Percentiles rank a stretch among this genome's conserved stretches.
Conservation (phyloP, 2,797 vertebrate species). For the Notoglanidium macrostoma region DNA sequence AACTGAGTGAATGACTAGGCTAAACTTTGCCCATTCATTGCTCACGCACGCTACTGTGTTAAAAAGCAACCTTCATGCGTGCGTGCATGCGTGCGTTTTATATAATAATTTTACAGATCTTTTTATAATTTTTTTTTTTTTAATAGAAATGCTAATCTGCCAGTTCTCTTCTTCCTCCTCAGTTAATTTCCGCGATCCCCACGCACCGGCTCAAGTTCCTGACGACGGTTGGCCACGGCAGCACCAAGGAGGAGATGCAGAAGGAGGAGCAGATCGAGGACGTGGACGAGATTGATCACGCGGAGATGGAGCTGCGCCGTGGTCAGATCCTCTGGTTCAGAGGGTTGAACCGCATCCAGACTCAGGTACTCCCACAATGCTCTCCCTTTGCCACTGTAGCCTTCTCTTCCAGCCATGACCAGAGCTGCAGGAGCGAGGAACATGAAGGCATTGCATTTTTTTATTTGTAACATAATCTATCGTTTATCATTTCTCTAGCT, state of each 20-base stretch:
- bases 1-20: background rate
- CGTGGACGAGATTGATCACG: conserved; percentile 92
- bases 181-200: conserved; percentile 90
- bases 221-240: conserved; percentile 93
- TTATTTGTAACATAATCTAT: no score
- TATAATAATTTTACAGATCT: no score
- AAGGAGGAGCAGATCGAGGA: conserved; percentile 85
- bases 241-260: conserved; percentile 86
- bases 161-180: conserved; percentile 19
- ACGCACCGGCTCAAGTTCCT: conserved; percentile 93
- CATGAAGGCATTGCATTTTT: background rate
- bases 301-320: conserved; percentile 92
- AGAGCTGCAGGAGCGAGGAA: background rate
- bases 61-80: background rate
- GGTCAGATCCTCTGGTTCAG: conserved; percentile 99
- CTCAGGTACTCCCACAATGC: conserved; percentile 82
- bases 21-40: background rate
- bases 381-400: background rate
- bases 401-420: conserved; percentile 10
- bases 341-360: conserved; percentile 99
- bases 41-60: background rate
- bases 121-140: no score
- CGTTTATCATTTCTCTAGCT: no score
- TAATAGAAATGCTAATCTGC: background rate
- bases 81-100: no score